Base-by-base conservation (phyloP, 2,888 invertebrate species). In the Pristionchus maxplancki region DNA sequence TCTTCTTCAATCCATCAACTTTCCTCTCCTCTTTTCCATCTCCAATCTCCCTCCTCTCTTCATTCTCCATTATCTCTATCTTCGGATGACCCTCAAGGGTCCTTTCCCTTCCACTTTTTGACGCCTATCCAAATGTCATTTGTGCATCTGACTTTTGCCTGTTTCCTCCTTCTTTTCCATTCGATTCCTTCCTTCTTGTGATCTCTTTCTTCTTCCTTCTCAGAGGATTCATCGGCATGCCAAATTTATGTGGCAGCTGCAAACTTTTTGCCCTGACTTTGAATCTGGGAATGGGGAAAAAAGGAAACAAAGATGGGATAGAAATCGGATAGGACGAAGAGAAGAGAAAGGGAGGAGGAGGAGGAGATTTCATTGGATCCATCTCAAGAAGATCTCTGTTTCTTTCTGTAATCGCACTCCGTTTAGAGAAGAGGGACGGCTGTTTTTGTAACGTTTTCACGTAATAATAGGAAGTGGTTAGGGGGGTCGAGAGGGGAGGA, bases 11-110 rank as follows among this genome's bases (percentile, higher is more conserved):
- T 71, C 67, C 67, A 71, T 71, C 67, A 71, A 71, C 78, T 78
- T 78, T 78, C n/a, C n/a, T 34, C 48, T n/a, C 48, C 44, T 44
- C 44, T 44, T 28, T 44, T 34, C 34, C 34, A 31, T 78, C 78
- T 78, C 78, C 31, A 44, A 53, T 84, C 58, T 84, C 84, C 53
- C 84, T 37, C 58, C 31, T 82, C 82, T 81, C 81, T 81, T 44
- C 4, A n/a, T 81, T 40, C 20, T 40, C 37, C 48, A 8, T 58
- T 84, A 53, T 58, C 58, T 84, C 84, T 28, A 24, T 84, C 84
- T 50, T 58, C 37, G 15, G 31, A 31, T 82, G 34, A 34, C 84
- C 62, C 58, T 84, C 67, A 71, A 71, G 67, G 78, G 48, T 44
- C 78, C 40, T 78, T 34, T 78, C 82, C 82, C 31, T 34, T 84